Evolutionary conservation across 2,113 vertebrate species (phyloP).

Genomic region (Ochotona princeps): DNA sequence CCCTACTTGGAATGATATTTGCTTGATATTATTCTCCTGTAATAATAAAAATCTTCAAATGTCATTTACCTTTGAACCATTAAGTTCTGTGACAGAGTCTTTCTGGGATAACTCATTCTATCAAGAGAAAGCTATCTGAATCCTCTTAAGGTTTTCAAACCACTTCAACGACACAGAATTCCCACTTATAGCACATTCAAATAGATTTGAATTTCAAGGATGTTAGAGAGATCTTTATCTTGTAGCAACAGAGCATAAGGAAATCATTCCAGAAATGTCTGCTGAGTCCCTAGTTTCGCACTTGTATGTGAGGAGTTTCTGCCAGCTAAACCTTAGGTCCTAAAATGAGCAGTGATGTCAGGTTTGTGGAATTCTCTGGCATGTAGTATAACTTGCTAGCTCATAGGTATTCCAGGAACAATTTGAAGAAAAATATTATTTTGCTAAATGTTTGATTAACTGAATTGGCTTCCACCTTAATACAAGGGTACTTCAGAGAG

Average conservation of each 20-base stretch:
- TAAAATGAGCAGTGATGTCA: neutral
- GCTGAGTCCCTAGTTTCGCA: neutral
- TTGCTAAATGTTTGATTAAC: neutral
- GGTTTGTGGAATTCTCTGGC: neutral
- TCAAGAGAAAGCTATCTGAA: conserved; percentile 1
- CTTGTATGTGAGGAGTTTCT: neutral
- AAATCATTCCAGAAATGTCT: conserved; percentile 43
- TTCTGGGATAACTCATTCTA: neutral
- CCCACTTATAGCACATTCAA: conserved; percentile 6
- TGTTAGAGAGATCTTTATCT: conserved; percentile 26
- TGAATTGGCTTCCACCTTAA: neutral
- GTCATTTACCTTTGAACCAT: neutral
- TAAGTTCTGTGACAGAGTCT: neutral
- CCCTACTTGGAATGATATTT: neutral
- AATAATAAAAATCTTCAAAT: neutral
- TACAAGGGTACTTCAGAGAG: too few relatives aligned
- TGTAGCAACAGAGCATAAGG: conserved; percentile 19
- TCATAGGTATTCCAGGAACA: neutral
- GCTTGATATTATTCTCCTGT: neutral
- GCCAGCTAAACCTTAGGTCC: neutral
- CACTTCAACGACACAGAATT: neutral
- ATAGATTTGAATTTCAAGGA: neutral
- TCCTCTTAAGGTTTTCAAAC: neutral
- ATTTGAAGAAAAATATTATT: neutral
- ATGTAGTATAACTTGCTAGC: neutral